A percentile compares a stretch with the other conserved stretches of the same genome.
These are phyloP conservation scores for Pelecanoides urinatrix DNA, from an alignment of 2,113 vertebrate species.

Conservation along the genomic window DNA sequence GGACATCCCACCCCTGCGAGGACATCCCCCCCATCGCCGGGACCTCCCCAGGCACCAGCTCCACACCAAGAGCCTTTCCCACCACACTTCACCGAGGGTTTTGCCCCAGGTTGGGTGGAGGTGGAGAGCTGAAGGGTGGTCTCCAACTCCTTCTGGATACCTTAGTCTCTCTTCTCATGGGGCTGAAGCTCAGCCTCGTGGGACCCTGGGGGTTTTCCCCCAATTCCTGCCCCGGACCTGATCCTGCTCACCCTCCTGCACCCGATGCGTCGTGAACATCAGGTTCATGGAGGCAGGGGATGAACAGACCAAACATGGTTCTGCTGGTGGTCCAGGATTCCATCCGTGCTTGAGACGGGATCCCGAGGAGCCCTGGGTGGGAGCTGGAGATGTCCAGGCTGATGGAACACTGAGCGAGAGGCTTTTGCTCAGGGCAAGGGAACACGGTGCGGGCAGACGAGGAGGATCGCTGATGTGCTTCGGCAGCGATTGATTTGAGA, in stretches of 20 bases:
- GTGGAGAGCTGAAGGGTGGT: neutral
- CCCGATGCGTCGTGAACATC: neutral
- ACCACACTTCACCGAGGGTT: neutral
- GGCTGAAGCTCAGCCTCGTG: neutral
- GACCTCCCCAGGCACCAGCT: neutral
- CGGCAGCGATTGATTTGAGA: accelerated
- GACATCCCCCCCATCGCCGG: neutral
- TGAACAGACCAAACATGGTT: neutral
- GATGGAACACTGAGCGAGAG: accelerated
- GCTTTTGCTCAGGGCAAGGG: neutral
- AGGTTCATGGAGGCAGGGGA: neutral
- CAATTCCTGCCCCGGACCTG: accelerated
- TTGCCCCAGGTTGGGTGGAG: neutral
- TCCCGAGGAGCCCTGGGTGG: neutral
- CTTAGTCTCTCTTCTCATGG: neutral
- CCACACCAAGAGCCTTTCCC: neutral
- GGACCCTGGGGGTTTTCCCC: neutral
- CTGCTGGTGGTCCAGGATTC: neutral
- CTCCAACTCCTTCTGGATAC: neutral
- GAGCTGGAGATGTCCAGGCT: neutral
- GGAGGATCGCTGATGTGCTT: accelerated
- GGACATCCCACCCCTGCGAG: neutral
- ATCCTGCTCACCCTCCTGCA: accelerated
- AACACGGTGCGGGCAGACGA: accelerated
- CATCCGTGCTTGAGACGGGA: neutral